Conservation (phyloP, 2,797 vertebrate species). For the Decapterus maruadsi region DNA sequence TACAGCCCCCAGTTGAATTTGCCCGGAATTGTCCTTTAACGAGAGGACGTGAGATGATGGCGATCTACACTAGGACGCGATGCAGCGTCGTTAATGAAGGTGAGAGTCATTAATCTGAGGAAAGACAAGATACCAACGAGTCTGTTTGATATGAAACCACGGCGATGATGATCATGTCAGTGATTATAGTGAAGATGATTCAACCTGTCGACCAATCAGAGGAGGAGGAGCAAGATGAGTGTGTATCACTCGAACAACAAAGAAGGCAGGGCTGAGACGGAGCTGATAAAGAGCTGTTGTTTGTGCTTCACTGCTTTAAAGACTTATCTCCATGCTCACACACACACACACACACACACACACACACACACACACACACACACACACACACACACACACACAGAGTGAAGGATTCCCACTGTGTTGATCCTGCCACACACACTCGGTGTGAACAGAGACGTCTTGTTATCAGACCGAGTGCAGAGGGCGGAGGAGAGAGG, state of each 20-base stretch:
- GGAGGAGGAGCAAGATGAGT: conserved; percentile 1
- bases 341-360: conserved; percentile 3
- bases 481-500: neutral
- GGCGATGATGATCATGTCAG: conserved; percentile 29
- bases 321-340: conserved; percentile 22
- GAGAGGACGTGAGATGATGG: conserved; percentile 29
- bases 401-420: conserved; percentile 10
- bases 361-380: neutral
- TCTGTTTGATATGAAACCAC: conserved; percentile 36
- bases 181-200: conserved; percentile 34
- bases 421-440: conserved; percentile 24
- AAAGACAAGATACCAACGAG: neutral
- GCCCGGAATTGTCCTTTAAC: too few species aligned
- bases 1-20: too few species aligned
- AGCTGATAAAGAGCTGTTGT: conserved; percentile 54
- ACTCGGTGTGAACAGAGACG: conserved; percentile 18
- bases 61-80: conserved; percentile 8
- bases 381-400: conserved; percentile 2
- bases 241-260: conserved; percentile 1
- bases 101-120: conserved; percentile 12
- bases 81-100: conserved; percentile 19
- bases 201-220: conserved; percentile 31
- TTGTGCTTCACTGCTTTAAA: conserved; percentile 36
- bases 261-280: conserved; percentile 24
- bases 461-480: conserved; percentile 27